These are phyloP conservation scores for Lordiphosa stackelbergi DNA, from an alignment of 1,140 invertebrate species.

Conservation along the genomic window DNA sequence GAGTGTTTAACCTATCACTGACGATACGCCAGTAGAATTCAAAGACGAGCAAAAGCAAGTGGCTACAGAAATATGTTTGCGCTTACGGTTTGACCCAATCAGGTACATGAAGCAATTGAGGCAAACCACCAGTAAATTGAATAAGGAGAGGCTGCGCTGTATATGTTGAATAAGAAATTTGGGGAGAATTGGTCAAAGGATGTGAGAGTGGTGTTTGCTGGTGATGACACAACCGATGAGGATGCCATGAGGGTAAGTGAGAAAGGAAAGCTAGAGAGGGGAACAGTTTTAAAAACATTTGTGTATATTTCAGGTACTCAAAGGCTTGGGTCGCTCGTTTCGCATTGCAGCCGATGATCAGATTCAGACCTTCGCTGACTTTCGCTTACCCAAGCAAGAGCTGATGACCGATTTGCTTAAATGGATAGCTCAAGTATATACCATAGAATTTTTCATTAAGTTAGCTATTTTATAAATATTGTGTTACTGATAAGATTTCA, in stretches of 20 bases:
- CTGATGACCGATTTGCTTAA: conserved; percentile 90
- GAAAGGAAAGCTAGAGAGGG: neutral
- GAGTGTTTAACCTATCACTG: conserved; percentile 93
- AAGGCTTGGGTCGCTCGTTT: conserved; percentile 93
- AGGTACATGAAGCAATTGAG: conserved; percentile 90
- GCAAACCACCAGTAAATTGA: conserved; percentile 92
- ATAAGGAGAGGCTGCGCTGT: conserved; percentile 91
- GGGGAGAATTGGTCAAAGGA: conserved; percentile 91
- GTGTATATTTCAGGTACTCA: conserved; percentile 81
- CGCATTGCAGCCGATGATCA: conserved; percentile 88
- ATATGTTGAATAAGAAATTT: conserved; percentile 92
- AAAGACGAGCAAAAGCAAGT: conserved; percentile 81
- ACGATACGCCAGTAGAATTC: conserved; percentile 84
- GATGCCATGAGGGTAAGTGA: conserved; percentile 89
- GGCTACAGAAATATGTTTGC: conserved; percentile 85
- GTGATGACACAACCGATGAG: conserved; percentile 93
- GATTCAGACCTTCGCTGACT: conserved; percentile 89
- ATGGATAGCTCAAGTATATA: conserved; percentile 80
- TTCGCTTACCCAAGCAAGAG: conserved; percentile 89
- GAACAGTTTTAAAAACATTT: neutral
- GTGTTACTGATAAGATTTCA: too few relatives aligned
- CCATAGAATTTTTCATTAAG: conserved; percentile 2
- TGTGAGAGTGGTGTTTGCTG: conserved; percentile 91
- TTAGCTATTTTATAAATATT: too few relatives aligned
- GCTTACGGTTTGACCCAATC: conserved; percentile 85